Evolutionary conservation across 2,113 vertebrate genomes (phyloP).

Genomic region (Phoenicopterus ruber): DNA sequence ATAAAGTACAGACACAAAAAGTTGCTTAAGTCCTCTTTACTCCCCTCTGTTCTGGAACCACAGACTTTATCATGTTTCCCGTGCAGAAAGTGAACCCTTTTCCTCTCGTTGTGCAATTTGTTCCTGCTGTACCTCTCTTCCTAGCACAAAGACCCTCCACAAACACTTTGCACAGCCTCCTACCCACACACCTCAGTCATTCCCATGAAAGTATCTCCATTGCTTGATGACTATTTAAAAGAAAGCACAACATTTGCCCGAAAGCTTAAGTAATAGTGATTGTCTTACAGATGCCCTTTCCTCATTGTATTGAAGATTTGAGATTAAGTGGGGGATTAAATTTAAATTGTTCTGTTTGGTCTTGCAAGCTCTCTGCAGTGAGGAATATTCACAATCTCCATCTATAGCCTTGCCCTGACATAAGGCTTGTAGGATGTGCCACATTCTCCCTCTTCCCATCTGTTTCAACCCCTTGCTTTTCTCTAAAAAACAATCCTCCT

Average conservation of each 20-base stretch:
- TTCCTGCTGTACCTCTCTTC: background rate
- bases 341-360: background rate
- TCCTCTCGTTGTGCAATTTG: background rate
- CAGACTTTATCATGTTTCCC: background rate
- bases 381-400: background rate
- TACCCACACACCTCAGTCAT: background rate
- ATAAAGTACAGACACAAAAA: background rate
- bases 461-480: background rate
- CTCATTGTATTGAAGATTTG: background rate
- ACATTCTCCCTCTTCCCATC: background rate
- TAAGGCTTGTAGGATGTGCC: constrained; percentile 34
- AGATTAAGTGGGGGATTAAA: background rate
- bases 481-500: background rate
- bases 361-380: background rate
- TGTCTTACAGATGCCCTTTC: background rate
- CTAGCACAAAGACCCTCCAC: background rate
- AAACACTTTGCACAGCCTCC: background rate
- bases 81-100: background rate
- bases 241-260: background rate
- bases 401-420: background rate
- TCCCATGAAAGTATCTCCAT: background rate
- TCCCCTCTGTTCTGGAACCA: background rate
- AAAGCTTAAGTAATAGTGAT: background rate
- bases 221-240: background rate
- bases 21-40: background rate